phyloP scores from a whole-genome alignment of 2,888 invertebrate genomes.

The Strigamia maritima region DNA sequence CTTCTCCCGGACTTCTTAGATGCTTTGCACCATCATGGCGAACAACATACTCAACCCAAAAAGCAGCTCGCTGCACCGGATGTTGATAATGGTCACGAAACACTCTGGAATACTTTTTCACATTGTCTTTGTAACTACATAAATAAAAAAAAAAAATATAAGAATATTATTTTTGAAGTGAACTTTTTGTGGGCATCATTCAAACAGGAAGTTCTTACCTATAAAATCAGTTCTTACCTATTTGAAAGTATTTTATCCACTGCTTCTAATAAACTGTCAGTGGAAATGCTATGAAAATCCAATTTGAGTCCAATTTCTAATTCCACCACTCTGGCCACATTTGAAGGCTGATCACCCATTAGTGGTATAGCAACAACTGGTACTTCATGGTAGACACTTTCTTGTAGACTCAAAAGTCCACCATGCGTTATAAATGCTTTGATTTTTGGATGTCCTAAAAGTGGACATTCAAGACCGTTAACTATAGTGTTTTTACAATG shows the following conservation, averaged over 20 bases:
- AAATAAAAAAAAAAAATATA: not conserved
- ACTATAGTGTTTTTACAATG: no score
- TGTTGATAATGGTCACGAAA: no score
- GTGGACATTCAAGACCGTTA: not conserved
- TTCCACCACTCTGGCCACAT: not conserved
- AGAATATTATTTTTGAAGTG: no score
- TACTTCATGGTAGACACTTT: not conserved
- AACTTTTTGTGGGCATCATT: no score
- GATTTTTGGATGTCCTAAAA: not conserved
- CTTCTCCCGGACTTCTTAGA: no score
- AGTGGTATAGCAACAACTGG: not conserved
- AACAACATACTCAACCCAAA: no score
- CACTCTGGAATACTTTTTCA: no score
- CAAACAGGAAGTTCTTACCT: no score
- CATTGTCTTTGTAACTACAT: no score
- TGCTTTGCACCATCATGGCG: no score
- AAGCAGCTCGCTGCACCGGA: no score
- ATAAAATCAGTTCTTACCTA: not conserved
- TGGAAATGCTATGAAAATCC: not conserved
- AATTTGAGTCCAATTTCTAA: not conserved
- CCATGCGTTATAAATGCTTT: not conserved
- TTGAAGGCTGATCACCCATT: not conserved
- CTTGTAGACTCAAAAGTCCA: not conserved
- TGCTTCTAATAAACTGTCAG: not conserved
- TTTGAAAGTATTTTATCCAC: not conserved